These are phyloP conservation scores for Dermochelys coriacea DNA, from an alignment of 2,797 vertebrate genomes.

Conservation along the genomic window DNA sequence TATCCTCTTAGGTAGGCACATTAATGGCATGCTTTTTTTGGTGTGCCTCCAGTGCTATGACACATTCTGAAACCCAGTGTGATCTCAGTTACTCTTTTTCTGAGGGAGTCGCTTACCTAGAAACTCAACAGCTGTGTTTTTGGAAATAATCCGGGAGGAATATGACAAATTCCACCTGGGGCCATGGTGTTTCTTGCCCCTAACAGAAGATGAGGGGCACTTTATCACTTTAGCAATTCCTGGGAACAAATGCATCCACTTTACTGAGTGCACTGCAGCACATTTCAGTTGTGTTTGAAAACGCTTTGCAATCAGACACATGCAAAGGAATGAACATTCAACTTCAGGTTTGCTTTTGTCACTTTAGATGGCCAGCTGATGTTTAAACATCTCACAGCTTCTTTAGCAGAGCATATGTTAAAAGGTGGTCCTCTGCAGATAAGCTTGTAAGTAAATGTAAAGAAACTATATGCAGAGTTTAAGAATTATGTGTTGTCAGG, in stretches of 20 bases:
- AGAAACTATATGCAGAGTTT: not conserved
- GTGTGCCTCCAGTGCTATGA: not conserved
- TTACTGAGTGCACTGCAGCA: not conserved
- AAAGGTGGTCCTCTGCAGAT: not conserved
- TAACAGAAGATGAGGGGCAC: not conserved
- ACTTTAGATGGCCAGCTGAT: not conserved
- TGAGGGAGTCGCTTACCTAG: not conserved
- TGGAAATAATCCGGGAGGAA: not conserved
- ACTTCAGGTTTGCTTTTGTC: not conserved
- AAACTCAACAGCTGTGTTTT: not conserved
- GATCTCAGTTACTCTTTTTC: not conserved
- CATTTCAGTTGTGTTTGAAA: not conserved
- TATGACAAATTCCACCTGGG: not conserved
- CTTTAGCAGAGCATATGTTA: not conserved
- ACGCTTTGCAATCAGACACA: not conserved
- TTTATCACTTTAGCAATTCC: not conserved
- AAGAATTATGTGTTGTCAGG: not conserved
- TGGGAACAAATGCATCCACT: not conserved
- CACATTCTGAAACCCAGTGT: not conserved
- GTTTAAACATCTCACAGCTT: not conserved
- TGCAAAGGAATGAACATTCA: not conserved
- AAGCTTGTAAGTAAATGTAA: not conserved
- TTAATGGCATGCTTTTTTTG: conserved; percentile 48
- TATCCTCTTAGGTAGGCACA: not conserved
- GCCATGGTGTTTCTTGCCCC: not conserved